Percentiles rank a stretch among this genome's conserved stretches.
These are phyloP conservation scores for Clytia hemisphaerica DNA, from an alignment of 30 jellyfish, hydroid and myxozoan species.

Conservation along the genomic window DNA sequence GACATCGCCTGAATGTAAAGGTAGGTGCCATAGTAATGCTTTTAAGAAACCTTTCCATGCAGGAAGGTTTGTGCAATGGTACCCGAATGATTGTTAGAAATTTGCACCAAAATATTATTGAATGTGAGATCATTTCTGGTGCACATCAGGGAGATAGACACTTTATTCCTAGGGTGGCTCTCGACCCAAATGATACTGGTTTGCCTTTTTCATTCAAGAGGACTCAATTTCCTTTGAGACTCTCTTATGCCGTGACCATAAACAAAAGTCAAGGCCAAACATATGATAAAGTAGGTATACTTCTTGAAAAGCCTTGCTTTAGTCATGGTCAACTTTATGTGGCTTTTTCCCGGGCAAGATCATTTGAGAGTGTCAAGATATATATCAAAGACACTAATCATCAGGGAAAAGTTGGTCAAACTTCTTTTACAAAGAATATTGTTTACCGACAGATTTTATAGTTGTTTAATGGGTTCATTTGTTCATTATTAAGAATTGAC, in stretches of 20 bases:
- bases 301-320: too few species aligned
- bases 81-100: slow-evolving; percentile 23
- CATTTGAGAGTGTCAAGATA: too few species aligned
- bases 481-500: too few species aligned
- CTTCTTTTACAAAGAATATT: too few species aligned
- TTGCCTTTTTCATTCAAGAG: slow-evolving; percentile 17
- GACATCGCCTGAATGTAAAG: slow-evolving; percentile 42
- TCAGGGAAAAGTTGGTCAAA: too few species aligned
- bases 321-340: too few species aligned
- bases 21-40: slow-evolving; percentile 44
- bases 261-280: slow-evolving; percentile 53
- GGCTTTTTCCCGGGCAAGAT: too few species aligned
- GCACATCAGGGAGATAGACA: slow-evolving; percentile 19
- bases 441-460: too few species aligned
- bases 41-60: slow-evolving; percentile 26
- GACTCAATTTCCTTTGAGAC: slow-evolving; percentile 36
- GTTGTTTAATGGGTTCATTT: too few species aligned
- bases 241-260: slow-evolving; percentile 40
- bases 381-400: too few species aligned
- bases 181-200: slow-evolving; percentile 38
- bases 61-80: slow-evolving; percentile 36
- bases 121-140: slow-evolving; percentile 24
- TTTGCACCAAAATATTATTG: slow-evolving; percentile 1
- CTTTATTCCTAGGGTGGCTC: slow-evolving; percentile 25
- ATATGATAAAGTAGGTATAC: slow-evolving; percentile 27